phyloP scores from a whole-genome alignment of 2,888 invertebrate species.

The Orthonychiurus folsomi region DNA sequence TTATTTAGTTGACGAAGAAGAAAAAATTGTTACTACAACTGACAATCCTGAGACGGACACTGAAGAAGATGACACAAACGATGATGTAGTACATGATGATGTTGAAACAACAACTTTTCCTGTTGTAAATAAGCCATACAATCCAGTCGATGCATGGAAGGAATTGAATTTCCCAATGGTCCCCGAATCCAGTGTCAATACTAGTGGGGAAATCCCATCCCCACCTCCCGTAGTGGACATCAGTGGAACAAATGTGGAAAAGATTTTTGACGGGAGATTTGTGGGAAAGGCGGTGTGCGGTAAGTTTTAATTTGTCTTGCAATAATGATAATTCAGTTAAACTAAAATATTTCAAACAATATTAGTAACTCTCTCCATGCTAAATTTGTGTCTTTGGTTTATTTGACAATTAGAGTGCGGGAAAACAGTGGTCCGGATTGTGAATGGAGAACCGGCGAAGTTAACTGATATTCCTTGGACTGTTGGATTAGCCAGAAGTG shows the following conservation, averaged over 20 bases:
- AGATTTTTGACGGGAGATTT: too few species aligned
- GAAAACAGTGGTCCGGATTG: constrained; percentile 9
- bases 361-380: too few species aligned
- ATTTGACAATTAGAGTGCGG: not conserved
- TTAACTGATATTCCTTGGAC: constrained; percentile 38
- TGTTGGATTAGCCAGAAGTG: constrained; percentile 21
- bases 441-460: constrained; percentile 22
- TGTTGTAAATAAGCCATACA: not conserved
- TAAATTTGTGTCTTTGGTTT: too few species aligned
- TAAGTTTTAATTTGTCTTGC: too few species aligned
- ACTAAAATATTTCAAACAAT: too few species aligned
- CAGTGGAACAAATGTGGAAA: not conserved
- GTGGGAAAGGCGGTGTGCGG: not conserved
- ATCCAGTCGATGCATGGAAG: constrained; percentile 10
- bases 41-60: not conserved
- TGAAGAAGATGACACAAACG: not conserved
- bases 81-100: not conserved
- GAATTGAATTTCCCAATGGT: constrained; percentile 7
- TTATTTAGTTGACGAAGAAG: not conserved
- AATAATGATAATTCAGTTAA: too few species aligned
- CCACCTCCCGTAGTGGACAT: not conserved
- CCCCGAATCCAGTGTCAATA: not conserved
- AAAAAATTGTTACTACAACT: not conserved
- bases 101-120: not conserved
- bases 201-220: not conserved